Evolutionary conservation across 1,140 invertebrate genomes (phyloP).

Genomic region (Anoplophora glabripennis): DNA sequence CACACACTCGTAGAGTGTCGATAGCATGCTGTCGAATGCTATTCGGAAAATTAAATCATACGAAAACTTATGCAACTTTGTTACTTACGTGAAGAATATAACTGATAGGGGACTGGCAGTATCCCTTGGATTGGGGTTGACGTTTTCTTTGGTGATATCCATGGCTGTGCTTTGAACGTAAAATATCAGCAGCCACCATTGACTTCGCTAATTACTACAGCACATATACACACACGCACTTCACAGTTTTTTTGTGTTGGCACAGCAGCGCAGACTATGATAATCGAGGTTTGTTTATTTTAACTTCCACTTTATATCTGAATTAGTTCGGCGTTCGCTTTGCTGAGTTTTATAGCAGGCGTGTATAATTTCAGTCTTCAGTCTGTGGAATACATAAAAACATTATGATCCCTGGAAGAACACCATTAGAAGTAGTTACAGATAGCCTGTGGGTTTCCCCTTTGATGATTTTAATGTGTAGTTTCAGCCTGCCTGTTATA

Average conservation of each 20-base stretch:
- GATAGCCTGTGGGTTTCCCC: too few species aligned
- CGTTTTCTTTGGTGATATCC: constrained; percentile 42
- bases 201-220: neutral
- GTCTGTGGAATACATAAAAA: too few species aligned
- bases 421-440: too few species aligned
- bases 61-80: neutral
- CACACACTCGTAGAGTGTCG: too few species aligned
- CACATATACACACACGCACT: neutral
- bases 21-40: too few species aligned
- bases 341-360: too few species aligned
- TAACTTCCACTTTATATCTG: constrained; percentile 1
- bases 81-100: constrained; percentile 44
- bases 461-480: too few species aligned
- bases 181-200: neutral
- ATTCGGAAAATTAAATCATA: too few species aligned
- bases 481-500: too few species aligned
- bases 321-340: neutral
- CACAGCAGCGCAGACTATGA: neutral
- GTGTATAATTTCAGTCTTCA: too few species aligned
- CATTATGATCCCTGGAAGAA: too few species aligned
- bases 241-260: too few species aligned
- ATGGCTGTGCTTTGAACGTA: constrained; percentile 16
- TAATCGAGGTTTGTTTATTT: neutral
- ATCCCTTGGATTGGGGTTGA: constrained; percentile 44
- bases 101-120: constrained; percentile 40